Percentiles rank a stretch among this genome's conserved stretches.
Conservation (phyloP, 2,888 invertebrate species). For the Zaprionus bogoriensis region DNA sequence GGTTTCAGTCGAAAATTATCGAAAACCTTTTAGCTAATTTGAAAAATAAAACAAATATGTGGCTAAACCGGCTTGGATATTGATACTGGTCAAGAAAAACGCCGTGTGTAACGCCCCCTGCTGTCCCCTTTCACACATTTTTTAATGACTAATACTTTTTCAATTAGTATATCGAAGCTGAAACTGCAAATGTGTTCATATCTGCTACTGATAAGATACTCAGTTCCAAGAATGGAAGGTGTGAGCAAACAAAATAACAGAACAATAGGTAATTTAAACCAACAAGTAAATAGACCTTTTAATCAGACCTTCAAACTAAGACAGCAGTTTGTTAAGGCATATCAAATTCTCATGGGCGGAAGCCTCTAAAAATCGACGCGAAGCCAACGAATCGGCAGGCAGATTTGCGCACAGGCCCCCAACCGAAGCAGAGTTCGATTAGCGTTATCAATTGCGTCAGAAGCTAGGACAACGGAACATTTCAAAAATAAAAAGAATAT, state of each 20-base stretch:
- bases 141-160: too few relatives aligned
- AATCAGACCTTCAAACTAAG: background rate
- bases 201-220: slow-evolving; percentile 28
- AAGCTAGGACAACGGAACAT: background rate
- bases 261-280: background rate
- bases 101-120: too few relatives aligned
- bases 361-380: slow-evolving; percentile 11
- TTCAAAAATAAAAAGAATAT: slow-evolving; percentile 25
- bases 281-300: background rate
- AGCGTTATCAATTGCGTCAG: slow-evolving; percentile 50
- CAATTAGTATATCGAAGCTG: background rate
- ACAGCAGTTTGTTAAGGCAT: too few relatives aligned
- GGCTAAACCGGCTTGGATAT: too few relatives aligned
- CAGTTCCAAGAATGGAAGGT: slow-evolving; percentile 5
- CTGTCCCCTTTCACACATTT: too few relatives aligned
- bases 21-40: too few relatives aligned
- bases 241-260: background rate
- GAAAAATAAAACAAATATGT: too few relatives aligned
- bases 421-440: slow-evolving; percentile 2
- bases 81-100: too few relatives aligned
- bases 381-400: slow-evolving; percentile 18
- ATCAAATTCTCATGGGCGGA: background rate
- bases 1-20: too few relatives aligned
- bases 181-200: background rate
- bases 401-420: slow-evolving; percentile 8